These are phyloP conservation scores for Ooceraea biroi DNA, from an alignment of 1,140 invertebrate species.

Conservation along the genomic window DNA sequence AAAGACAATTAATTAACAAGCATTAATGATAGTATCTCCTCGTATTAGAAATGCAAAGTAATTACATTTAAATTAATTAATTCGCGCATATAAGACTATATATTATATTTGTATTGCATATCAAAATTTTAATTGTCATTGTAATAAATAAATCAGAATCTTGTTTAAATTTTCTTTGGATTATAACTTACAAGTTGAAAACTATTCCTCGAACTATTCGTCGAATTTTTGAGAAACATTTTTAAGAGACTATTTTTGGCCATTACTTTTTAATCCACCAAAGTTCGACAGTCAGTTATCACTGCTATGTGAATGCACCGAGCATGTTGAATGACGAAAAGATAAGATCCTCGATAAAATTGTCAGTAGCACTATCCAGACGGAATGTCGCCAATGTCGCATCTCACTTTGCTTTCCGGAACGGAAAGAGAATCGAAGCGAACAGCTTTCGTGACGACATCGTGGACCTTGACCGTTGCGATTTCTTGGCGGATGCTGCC, in stretches of 20 bases:
- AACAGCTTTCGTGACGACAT: not conserved
- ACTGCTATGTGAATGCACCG: not conserved
- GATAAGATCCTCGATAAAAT: not conserved
- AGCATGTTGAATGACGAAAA: not conserved
- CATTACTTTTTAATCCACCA: not conserved
- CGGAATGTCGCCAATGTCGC: conserved; percentile 4
- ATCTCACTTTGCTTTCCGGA: not conserved
- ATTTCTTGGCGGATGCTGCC: not conserved
- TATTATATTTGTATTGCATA: not conserved
- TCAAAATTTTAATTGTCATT: not conserved
- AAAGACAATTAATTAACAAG: not conserved
- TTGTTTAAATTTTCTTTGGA: not conserved
- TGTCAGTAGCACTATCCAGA: not conserved
- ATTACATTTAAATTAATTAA: conserved; percentile 4
- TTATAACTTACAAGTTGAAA: not conserved
- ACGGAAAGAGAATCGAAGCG: not conserved
- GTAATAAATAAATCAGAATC: not conserved
- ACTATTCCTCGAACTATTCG: too few species aligned
- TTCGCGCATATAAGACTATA: not conserved
- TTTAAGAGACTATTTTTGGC: not conserved
- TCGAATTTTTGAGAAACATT: not conserved
- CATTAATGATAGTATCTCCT: not conserved
- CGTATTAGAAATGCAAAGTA: not conserved
- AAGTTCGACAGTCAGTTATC: not conserved
- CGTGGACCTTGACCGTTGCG: conserved; percentile 7